phyloP scores from a whole-genome alignment of 2,113 vertebrate species.

The Elaphurus davidianus region DNA sequence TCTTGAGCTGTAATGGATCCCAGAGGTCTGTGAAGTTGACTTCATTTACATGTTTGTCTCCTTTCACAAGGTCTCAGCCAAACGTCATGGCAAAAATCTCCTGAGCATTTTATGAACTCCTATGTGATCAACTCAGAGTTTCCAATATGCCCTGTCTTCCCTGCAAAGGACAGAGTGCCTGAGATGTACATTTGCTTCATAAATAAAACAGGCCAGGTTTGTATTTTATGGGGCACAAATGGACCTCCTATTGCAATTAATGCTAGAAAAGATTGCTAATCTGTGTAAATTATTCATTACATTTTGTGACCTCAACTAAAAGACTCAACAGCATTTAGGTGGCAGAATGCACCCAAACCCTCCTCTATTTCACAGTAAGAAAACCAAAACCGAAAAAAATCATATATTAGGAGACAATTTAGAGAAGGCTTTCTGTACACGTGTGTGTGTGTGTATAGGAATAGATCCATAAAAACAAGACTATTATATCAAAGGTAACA shows the following conservation, averaged over 20 bases:
- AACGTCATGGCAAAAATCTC: slow-evolving; percentile 61
- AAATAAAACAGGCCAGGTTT: slow-evolving; percentile 29
- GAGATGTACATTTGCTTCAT: not conserved
- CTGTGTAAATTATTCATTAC: slow-evolving; percentile 41
- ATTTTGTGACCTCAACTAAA: not conserved
- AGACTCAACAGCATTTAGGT: not conserved
- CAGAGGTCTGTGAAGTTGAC: slow-evolving; percentile 77
- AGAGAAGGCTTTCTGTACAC: not conserved
- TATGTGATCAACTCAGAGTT: not conserved
- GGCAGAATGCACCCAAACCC: not conserved
- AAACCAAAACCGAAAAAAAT: not conserved
- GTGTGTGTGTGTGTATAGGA: not conserved
- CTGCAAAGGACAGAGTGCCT: not conserved
- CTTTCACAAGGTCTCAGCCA: slow-evolving; percentile 79
- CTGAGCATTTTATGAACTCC: slow-evolving; percentile 58
- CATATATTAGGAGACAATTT: not conserved
- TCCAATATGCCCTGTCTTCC: slow-evolving; percentile 29
- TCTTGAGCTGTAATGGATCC: slow-evolving; percentile 77
- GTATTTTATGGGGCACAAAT: not conserved
- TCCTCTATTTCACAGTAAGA: not conserved
- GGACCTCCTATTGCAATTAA: slow-evolving; percentile 3
- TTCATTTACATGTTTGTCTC: slow-evolving; percentile 82
- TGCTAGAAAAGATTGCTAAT: slow-evolving; percentile 52
- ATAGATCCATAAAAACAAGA: not conserved
- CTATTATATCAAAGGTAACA: not conserved